Evolutionary conservation across 2,888 invertebrate species (phyloP).

Genomic region (Ormyrus pomaceus): DNA sequence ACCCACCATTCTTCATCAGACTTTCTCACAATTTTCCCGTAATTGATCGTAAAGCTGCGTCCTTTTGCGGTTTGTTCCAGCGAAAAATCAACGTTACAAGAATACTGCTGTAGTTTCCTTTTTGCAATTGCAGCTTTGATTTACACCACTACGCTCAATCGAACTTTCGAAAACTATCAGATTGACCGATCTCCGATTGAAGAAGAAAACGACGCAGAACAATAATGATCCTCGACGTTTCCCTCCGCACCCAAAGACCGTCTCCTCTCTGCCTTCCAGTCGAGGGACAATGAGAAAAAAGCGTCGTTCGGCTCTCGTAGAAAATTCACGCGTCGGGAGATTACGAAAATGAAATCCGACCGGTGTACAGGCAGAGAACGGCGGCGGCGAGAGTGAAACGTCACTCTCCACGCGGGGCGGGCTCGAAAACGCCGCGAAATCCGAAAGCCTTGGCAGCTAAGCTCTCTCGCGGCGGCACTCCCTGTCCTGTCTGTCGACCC

Average conservation of each 20-base stretch:
- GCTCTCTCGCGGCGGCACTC: conserved; percentile 67
- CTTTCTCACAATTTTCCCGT: too few species aligned
- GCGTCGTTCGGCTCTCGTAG: not conserved
- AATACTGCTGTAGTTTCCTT: too few species aligned
- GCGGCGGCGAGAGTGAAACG: not conserved
- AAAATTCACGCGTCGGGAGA: conserved; percentile 36
- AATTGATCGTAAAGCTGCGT: too few species aligned
- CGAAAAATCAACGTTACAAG: too few species aligned
- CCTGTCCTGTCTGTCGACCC: conserved; percentile 72
- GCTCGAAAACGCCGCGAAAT: conserved; percentile 24
- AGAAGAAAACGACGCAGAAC: not conserved
- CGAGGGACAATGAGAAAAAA: not conserved
- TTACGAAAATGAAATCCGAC: conserved; percentile 34
- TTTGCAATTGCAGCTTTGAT: too few species aligned
- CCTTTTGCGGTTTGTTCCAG: too few species aligned
- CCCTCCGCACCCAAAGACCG: not conserved
- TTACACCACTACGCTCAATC: not conserved
- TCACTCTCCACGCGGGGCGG: not conserved
- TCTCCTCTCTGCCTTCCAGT: too few species aligned
- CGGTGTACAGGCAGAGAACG: not conserved
- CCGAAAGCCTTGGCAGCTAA: conserved; percentile 8
- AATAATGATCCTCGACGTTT: not conserved
- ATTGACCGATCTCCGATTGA: not conserved
- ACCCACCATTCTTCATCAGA: too few species aligned
- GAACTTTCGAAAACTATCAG: conserved; percentile 2